These are phyloP conservation scores for Zaprionus capensis DNA, from an alignment of 1,140 invertebrate species.

Conservation along the genomic window DNA sequence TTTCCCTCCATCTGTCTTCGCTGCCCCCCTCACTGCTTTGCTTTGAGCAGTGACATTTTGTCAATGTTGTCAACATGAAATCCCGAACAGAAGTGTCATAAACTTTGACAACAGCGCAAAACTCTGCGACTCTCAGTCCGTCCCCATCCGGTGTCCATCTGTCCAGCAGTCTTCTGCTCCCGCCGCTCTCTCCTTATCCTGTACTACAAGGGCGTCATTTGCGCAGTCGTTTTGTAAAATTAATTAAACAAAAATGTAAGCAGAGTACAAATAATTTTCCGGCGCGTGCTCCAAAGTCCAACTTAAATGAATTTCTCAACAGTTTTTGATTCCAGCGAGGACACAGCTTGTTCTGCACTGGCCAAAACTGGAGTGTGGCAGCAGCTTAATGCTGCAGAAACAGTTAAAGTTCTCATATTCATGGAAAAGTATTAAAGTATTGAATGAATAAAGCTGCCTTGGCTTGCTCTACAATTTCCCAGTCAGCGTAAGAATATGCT, in stretches of 20 bases:
- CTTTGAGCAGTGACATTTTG: constrained; percentile 69
- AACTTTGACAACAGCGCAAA: constrained; percentile 68
- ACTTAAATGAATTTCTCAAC: constrained; percentile 74
- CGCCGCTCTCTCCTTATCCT: constrained; percentile 3
- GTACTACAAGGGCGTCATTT: constrained; percentile 30
- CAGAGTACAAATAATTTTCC: constrained; percentile 77
- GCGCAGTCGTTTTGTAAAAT: constrained; percentile 67
- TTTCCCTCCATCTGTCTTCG: neutral
- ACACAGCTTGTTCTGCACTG: constrained; percentile 2
- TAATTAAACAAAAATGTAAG: constrained; percentile 83
- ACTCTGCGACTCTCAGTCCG: constrained; percentile 24
- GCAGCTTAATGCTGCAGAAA: neutral
- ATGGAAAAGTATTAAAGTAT: too few relatives aligned
- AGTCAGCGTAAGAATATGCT: neutral
- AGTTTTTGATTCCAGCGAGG: constrained; percentile 4
- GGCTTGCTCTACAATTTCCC: neutral
- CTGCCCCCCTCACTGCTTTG: neutral
- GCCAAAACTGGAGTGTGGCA: neutral
- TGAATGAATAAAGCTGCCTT: neutral
- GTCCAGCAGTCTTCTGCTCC: neutral
- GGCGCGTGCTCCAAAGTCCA: constrained; percentile 69
- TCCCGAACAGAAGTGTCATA: constrained; percentile 75
- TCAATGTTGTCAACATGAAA: constrained; percentile 81
- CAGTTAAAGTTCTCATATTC: too few relatives aligned
- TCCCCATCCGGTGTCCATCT: constrained; percentile 5